A percentile compares a stretch with the other conserved stretches of the same genome.
phyloP scores from a whole-genome alignment of 30 jellyfish, hydroid and myxozoan species.

The Catostylus mosaicus region DNA sequence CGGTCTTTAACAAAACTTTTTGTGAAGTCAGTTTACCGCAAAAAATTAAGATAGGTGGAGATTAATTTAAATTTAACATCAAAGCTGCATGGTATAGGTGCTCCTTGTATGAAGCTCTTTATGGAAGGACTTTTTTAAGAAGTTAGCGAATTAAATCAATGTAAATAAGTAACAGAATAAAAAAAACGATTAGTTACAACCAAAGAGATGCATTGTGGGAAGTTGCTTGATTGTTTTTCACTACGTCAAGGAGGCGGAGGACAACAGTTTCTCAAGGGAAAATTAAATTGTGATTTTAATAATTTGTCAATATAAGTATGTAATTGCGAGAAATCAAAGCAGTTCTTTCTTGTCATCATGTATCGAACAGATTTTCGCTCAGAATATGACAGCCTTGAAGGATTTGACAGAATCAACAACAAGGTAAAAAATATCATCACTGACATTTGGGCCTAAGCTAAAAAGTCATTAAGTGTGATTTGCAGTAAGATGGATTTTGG shows the following conservation, averaged over 20 bases:
- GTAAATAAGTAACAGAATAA: too few species aligned
- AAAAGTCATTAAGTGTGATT: too few species aligned
- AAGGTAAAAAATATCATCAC: slow-evolving; percentile 61
- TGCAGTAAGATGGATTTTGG: too few species aligned
- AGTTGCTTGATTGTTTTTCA: not conserved
- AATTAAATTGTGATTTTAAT: not conserved
- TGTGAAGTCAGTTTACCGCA: too few species aligned
- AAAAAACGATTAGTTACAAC: too few species aligned
- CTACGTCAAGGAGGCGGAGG: slow-evolving; percentile 10
- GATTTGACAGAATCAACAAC: slow-evolving; percentile 79
- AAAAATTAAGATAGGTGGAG: too few species aligned
- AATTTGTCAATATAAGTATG: not conserved
- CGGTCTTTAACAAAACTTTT: too few species aligned
- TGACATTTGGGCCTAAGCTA: not conserved
- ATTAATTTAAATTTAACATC: too few species aligned
- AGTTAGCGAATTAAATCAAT: too few species aligned
- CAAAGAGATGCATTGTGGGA: not conserved
- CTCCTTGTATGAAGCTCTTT: too few species aligned
- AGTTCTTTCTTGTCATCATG: slow-evolving; percentile 10
- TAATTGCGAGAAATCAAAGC: not conserved
- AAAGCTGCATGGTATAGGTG: too few species aligned
- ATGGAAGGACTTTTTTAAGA: too few species aligned
- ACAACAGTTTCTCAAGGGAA: not conserved
- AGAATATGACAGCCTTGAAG: slow-evolving; percentile 78
- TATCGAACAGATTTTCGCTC: slow-evolving; percentile 60